Percentiles rank a stretch among this genome's conserved stretches.
Evolutionary conservation across 2,888 invertebrate species (phyloP).

Genomic region (Andrena marginata): DNA sequence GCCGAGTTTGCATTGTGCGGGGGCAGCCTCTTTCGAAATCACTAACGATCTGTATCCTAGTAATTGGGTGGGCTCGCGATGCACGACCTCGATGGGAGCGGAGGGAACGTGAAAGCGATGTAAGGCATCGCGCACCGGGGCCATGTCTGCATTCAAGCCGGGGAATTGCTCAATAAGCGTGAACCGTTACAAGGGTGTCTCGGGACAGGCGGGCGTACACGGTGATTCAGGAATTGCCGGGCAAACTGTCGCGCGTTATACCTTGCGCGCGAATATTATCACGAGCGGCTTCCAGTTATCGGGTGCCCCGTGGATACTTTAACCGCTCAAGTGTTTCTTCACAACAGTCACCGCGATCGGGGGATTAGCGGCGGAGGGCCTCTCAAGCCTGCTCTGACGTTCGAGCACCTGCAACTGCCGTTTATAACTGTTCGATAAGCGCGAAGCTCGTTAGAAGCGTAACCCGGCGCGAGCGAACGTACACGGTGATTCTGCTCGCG

Average conservation of each 20-base stretch:
- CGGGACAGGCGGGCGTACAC: slow-evolving; percentile 28
- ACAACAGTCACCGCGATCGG: neutral
- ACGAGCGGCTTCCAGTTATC: too few species aligned
- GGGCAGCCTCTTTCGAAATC: slow-evolving; percentile 66
- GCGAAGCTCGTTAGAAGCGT: neutral
- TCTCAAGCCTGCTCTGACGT: neutral
- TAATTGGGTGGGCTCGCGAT: slow-evolving; percentile 69
- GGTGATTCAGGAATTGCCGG: slow-evolving; percentile 14
- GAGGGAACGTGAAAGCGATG: slow-evolving; percentile 58
- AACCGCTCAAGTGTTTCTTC: neutral
- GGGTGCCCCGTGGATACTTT: too few species aligned
- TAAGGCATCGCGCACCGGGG: slow-evolving; percentile 54
- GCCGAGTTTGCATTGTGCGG: slow-evolving; percentile 49
- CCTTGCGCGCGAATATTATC: neutral
- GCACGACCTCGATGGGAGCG: slow-evolving; percentile 48
- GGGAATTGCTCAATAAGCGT: slow-evolving; percentile 70
- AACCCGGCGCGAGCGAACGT: neutral
- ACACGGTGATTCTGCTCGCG: too few species aligned
- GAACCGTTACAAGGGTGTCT: slow-evolving; percentile 57
- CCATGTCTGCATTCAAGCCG: slow-evolving; percentile 53
- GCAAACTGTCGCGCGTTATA: slow-evolving; percentile 7
- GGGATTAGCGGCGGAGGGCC: too few species aligned
- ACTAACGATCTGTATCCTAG: slow-evolving; percentile 70
- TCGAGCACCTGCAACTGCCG: slow-evolving; percentile 1
- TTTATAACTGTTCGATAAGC: slow-evolving; percentile 1